Base-by-base conservation (phyloP, 2,797 vertebrate species). In the Tokudaia muenninki region DNA sequence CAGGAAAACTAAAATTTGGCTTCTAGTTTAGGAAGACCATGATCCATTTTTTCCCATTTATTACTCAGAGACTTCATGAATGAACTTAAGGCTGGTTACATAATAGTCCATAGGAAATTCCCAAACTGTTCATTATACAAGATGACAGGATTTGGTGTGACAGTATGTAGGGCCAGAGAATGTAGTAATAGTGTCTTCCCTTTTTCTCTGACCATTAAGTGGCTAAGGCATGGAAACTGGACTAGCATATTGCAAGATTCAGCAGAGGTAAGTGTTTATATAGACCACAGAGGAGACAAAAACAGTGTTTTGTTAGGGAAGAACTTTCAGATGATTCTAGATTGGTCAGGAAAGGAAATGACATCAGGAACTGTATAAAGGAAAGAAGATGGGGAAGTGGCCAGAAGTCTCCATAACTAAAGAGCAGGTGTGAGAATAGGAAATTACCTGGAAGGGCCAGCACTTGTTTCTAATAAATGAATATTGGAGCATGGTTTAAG, bases 241-340 rank as follows among this genome's bases (percentile, higher is more conserved):
- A 52, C 61, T 83, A 80, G 72, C 84, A 55, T 19, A 13, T 44
- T 79, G 2, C 75, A 79, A 75, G 84, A 70, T 70, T 94, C 5
- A 55, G 44, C n/a, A 80, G 61, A 31, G 34, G 17, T 67, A 31
- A 47, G 31, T 19, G 17, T 90, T 91, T 87, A 61, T 92, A 21
- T 87, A 75, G 4, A 77, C 34, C 61, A 21, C 65, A 89, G 47
- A 57, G 75, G 67, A 87, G 75, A 90, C 34, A 44, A 63, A 90
- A 50, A 78, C 87, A 50, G 44, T 41, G 31, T 89, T 95, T 74
- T 94, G 12, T 87, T 83, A 91, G 86, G 47, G 65, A 91, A 90
- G 81, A 94, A 81, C 57, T 90, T 74, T 59, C 65, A 82, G 89
- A 67, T 87, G 81, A 77, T 74, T 97, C 34, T 41, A 81, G 44